These are phyloP conservation scores for Monochamus saltuarius DNA, from an alignment of 1,140 invertebrate genomes.

Conservation along the genomic window DNA sequence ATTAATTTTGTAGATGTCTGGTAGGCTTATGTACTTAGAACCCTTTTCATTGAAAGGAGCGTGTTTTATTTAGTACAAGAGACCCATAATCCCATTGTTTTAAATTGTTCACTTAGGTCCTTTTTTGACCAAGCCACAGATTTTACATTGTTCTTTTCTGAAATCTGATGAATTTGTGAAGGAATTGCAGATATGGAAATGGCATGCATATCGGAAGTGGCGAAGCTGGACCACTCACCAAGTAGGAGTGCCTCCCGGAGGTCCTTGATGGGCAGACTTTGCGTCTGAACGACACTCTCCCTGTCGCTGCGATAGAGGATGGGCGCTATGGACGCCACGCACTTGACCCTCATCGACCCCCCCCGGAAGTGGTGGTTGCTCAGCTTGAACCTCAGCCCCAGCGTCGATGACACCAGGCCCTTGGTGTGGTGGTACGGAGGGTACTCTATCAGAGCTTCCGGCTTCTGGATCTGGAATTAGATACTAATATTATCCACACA, in stretches of 20 bases:
- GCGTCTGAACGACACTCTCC: constrained; percentile 57
- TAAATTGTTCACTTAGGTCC: no score
- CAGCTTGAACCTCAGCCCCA: constrained; percentile 58
- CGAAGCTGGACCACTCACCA: constrained; percentile 51
- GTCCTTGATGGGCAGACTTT: constrained; percentile 54
- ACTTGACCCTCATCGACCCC: constrained; percentile 61
- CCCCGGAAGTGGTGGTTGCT: constrained; percentile 55
- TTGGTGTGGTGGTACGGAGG: constrained; percentile 56
- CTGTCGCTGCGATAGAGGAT: constrained; percentile 60
- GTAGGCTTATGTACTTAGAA: no score
- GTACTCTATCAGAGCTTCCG: constrained; percentile 54
- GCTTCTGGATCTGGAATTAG: constrained; percentile 52
- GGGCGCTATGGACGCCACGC: constrained; percentile 60
- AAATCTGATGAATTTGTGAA: no score
- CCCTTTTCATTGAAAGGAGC: no score
- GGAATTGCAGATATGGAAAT: no score
- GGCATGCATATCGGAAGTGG: background rate
- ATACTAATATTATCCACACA: no score
- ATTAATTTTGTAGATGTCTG: no score
- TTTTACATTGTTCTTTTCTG: no score
- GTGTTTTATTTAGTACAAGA: no score
- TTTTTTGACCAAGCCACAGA: no score
- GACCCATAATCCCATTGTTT: no score
- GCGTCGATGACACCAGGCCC: constrained; percentile 57
- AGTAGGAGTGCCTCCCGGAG: constrained; percentile 61